Conservation (phyloP, 1,140 invertebrate species). For the Zaprionus gabonicus region DNA sequence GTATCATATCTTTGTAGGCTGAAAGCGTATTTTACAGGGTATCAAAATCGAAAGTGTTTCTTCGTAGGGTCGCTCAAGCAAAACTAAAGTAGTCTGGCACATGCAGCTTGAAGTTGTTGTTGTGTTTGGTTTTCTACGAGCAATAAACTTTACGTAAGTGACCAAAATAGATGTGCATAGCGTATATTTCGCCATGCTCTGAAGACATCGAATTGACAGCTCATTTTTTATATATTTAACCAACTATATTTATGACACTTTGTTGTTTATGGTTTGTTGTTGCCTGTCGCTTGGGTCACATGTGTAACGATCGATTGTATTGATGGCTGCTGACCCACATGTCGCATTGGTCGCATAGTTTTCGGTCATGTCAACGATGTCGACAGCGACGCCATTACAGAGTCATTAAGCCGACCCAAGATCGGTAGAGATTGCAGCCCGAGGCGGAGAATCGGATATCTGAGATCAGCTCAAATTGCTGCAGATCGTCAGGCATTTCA, state of each 20-base stretch:
- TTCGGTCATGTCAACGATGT: not conserved
- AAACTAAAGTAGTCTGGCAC: conserved; percentile 18
- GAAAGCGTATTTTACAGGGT: conserved; percentile 36
- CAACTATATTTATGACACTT: conserved; percentile 50
- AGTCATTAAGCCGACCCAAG: conserved; percentile 66
- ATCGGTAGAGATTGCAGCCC: conserved; percentile 48
- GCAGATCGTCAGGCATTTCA: conserved; percentile 32
- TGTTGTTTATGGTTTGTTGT: conserved; percentile 8
- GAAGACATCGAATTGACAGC: conserved; percentile 49
- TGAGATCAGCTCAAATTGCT: conserved; percentile 22
- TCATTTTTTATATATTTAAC: conserved; percentile 57
- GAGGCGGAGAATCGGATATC: conserved; percentile 26
- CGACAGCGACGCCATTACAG: conserved; percentile 53
- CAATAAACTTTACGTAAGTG: conserved; percentile 48
- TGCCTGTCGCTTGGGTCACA: conserved; percentile 5
- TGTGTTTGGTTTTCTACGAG: conserved; percentile 29
- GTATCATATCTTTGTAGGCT: too few relatives aligned
- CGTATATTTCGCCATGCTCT: conserved; percentile 18
- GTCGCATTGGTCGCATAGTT: conserved; percentile 29
- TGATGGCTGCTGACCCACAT: conserved; percentile 61
- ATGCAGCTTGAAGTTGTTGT: conserved; percentile 27
- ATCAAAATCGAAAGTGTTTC: conserved; percentile 61
- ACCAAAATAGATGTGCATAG: conserved; percentile 15
- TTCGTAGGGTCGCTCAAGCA: conserved; percentile 40
- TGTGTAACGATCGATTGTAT: conserved; percentile 23